These are phyloP conservation scores for Pyxicephalus adspersus DNA, from an alignment of 2,113 vertebrate genomes.

Conservation along the genomic window DNA sequence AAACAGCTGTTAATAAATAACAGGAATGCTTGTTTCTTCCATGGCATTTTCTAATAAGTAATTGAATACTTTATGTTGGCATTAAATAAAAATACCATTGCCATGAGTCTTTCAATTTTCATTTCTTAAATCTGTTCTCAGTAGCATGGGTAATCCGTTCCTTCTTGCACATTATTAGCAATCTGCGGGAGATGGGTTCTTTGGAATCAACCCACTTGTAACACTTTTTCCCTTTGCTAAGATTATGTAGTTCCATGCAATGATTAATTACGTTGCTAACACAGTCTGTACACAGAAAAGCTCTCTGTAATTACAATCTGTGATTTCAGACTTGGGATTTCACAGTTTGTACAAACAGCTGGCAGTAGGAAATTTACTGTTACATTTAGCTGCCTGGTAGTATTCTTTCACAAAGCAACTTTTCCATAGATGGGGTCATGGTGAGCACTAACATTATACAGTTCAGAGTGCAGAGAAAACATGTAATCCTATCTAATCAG, in stretches of 20 bases:
- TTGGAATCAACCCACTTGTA: constrained; percentile 9
- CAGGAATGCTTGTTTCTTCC: neutral
- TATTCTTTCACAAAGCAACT: too few species aligned
- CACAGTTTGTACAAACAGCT: constrained; percentile 10
- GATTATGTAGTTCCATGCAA: constrained; percentile 13
- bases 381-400: too few species aligned
- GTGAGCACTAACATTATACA: too few species aligned
- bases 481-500: too few species aligned
- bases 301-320: constrained; percentile 16
- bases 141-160: constrained; percentile 26
- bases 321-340: constrained; percentile 14
- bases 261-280: constrained; percentile 21
- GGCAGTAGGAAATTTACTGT: constrained; percentile 1
- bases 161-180: constrained; percentile 37
- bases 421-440: too few species aligned
- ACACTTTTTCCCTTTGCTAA: constrained; percentile 31
- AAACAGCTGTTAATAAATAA: constrained; percentile 4
- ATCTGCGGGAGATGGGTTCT: constrained; percentile 21
- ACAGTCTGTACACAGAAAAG: constrained; percentile 29
- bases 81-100: constrained; percentile 23
- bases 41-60: neutral
- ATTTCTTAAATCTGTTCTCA: constrained; percentile 13
- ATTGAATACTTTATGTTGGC: constrained; percentile 1
- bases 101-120: constrained; percentile 37
- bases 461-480: too few species aligned